Percentiles rank a stretch among this genome's conserved stretches.
Evolutionary conservation across 2,113 vertebrate species (phyloP).

Genomic region (Phyllostomus discolor): DNA sequence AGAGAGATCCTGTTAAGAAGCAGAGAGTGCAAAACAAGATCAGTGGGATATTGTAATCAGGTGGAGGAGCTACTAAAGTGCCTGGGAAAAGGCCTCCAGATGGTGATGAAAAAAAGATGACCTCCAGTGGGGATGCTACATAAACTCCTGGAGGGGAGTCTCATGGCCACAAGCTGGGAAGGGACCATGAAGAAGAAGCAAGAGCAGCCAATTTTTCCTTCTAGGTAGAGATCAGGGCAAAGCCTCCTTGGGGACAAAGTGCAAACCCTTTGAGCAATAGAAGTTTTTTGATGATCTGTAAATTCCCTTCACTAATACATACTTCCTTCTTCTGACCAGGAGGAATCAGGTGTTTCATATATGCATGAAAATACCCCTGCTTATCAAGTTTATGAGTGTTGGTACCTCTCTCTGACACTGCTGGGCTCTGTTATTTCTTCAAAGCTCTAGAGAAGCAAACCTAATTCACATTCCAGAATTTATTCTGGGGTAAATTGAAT

Average conservation of each 20-base stretch:
- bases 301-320: neutral
- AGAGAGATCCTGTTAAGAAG: conserved; percentile 65
- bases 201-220: conserved; percentile 42
- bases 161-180: conserved; percentile 8
- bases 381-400: neutral
- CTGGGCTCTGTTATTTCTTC: neutral
- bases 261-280: neutral
- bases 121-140: conserved; percentile 53
- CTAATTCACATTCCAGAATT: neutral
- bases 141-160: conserved; percentile 45
- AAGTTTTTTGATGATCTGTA: conserved; percentile 27
- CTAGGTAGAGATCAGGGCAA: conserved; percentile 12
- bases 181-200: conserved; percentile 41
- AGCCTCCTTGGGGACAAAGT: conserved; percentile 36
- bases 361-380: neutral
- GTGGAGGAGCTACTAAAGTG: conserved; percentile 46
- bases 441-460: neutral
- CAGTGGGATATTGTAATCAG: conserved; percentile 68
- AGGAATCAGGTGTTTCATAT: neutral
- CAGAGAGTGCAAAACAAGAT: conserved; percentile 63
- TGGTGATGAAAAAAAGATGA: conserved; percentile 79
- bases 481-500: neutral
- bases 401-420: neutral
- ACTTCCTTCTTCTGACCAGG: neutral
- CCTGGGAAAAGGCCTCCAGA: conserved; percentile 68